A percentile compares a stretch with the other conserved stretches of the same genome.
Evolutionary conservation across 1,140 invertebrate species (phyloP).

Genomic region (Drosophila fuyamai): DNA sequence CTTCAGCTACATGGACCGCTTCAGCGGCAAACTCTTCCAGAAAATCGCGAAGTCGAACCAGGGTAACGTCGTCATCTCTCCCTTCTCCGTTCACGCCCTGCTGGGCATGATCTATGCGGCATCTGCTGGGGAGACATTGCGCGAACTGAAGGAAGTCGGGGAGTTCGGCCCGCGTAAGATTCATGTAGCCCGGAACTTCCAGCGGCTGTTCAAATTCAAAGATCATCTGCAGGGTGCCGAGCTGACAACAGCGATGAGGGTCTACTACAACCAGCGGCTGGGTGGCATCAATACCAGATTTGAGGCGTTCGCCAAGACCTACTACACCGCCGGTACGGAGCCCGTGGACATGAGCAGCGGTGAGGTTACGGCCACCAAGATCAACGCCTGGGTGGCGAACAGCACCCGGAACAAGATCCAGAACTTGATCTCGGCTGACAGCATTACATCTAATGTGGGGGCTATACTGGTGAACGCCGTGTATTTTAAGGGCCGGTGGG

Average conservation of each 20-base stretch:
- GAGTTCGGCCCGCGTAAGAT: neutral
- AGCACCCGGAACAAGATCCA: conserved; percentile 49
- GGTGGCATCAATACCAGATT: conserved; percentile 30
- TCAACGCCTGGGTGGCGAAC: conserved; percentile 69
- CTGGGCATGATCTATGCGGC: conserved; percentile 51
- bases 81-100: conserved; percentile 65
- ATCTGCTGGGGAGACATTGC: conserved; percentile 41
- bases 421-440: conserved; percentile 27
- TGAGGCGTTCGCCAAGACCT: neutral
- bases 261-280: conserved; percentile 51
- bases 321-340: conserved; percentile 45
- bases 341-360: conserved; percentile 42
- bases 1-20: conserved; percentile 55
- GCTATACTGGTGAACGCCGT: conserved; percentile 70
- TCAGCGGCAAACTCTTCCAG: conserved; percentile 64
- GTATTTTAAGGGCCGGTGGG: conserved; percentile 76
- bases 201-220: neutral
- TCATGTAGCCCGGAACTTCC: conserved; percentile 28
- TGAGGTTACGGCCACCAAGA: conserved; percentile 10
- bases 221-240: conserved; percentile 9
- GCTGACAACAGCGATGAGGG: conserved; percentile 59
- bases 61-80: conserved; percentile 65
- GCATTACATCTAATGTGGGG: conserved; percentile 46
- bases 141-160: conserved; percentile 33
- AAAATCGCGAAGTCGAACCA: conserved; percentile 11